Percentiles rank a stretch among this genome's conserved stretches.
These are phyloP conservation scores for Hippolais icterina DNA, from an alignment of 2,113 vertebrate species.

Conservation along the genomic window DNA sequence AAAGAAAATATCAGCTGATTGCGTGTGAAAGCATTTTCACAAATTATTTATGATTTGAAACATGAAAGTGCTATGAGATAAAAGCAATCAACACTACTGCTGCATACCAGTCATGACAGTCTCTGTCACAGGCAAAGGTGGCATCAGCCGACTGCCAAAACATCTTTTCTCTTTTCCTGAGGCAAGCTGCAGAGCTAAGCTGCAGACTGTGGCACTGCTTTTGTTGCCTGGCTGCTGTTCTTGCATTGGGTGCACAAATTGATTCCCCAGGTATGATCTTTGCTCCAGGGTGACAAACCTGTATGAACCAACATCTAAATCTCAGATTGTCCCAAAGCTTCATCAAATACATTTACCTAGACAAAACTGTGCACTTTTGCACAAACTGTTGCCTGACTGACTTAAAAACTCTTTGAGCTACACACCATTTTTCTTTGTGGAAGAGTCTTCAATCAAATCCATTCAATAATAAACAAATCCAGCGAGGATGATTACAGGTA, in stretches of 20 bases:
- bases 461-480: slow-evolving; percentile 5
- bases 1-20: background rate
- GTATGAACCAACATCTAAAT: background rate
- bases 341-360: background rate
- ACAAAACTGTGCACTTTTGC: background rate
- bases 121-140: background rate
- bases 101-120: accelerated
- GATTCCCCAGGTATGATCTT: accelerated
- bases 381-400: background rate
- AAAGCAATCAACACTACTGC: background rate
- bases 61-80: background rate
- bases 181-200: background rate
- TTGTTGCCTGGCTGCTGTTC: background rate
- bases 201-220: background rate
- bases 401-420: background rate
- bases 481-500: background rate
- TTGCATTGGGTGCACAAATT: background rate
- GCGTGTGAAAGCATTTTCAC: background rate
- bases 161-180: background rate
- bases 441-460: background rate
- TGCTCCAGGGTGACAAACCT: background rate
- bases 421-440: background rate
- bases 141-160: background rate
- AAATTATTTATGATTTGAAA: background rate
- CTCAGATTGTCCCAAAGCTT: background rate